Evolutionary conservation across 2,113 vertebrate species (phyloP).

Genomic region (Psilopsiagon aurifrons): DNA sequence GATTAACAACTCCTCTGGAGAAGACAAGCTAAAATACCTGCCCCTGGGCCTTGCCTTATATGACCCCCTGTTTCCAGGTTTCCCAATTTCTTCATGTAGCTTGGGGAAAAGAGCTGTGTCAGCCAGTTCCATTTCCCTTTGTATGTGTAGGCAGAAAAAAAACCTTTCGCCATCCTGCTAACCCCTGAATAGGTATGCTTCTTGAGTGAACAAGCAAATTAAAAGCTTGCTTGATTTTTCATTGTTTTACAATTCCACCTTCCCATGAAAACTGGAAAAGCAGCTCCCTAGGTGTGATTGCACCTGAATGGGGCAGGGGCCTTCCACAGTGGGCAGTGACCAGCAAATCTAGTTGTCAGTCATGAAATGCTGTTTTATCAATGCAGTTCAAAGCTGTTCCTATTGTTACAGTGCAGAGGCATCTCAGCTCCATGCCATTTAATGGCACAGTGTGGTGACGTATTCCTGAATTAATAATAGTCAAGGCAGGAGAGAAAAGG

Average conservation of each 20-base stretch:
- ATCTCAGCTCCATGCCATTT: background rate
- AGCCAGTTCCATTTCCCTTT: background rate
- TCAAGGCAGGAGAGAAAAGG: background rate
- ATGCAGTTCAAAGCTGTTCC: background rate
- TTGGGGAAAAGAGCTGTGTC: background rate
- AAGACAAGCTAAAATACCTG: slow-evolving; percentile 2
- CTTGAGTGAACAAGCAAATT: background rate
- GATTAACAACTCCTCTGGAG: background rate
- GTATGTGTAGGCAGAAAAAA: background rate
- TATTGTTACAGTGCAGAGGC: background rate
- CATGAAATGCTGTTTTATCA: background rate
- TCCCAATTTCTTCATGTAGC: background rate
- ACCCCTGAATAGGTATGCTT: background rate
- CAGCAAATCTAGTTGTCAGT: background rate
- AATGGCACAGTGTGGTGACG: background rate
- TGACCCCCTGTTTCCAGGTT: slow-evolving; percentile 11
- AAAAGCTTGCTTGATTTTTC: background rate
- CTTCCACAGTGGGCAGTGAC: background rate
- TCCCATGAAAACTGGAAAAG: background rate
- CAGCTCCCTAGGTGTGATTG: background rate
- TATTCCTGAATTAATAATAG: background rate
- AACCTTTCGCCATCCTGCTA: background rate
- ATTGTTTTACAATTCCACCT: background rate
- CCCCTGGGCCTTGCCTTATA: slow-evolving; percentile 6
- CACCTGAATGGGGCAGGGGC: background rate